Evolutionary conservation across 2,797 vertebrate genomes (phyloP).

Genomic region (Hapalemur alaotrensis): DNA sequence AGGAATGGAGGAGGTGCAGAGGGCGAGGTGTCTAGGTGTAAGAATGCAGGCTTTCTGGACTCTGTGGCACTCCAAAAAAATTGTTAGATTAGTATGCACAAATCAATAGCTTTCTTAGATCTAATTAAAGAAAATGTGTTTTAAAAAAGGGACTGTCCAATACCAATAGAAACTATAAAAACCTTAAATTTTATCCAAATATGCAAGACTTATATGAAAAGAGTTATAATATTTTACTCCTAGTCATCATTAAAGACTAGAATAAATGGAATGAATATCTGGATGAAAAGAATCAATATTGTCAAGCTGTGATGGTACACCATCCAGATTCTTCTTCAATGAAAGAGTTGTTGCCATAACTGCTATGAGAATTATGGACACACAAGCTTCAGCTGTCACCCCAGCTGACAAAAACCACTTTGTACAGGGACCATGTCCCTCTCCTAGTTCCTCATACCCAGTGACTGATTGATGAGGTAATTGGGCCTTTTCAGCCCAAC

Average conservation of each 20-base stretch:
- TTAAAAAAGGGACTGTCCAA: neutral
- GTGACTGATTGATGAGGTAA: neutral
- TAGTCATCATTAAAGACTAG: neutral
- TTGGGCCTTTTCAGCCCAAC: neutral
- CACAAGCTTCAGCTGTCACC: neutral
- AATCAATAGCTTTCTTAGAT: neutral
- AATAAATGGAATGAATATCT: neutral
- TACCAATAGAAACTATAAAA: neutral
- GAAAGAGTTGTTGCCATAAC: neutral
- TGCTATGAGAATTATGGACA: neutral
- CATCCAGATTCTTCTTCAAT: neutral
- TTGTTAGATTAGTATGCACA: neutral
- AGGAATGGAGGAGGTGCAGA: no score
- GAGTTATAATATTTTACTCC: neutral
- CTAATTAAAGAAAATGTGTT: neutral
- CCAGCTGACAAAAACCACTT: neutral
- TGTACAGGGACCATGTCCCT: neutral
- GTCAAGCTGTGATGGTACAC: neutral
- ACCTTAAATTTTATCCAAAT: neutral
- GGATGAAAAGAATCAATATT: neutral
- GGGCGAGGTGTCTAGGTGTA: no score
- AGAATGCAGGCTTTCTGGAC: no score
- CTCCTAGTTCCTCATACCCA: neutral
- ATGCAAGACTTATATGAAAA: neutral
- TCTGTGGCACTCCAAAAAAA: neutral